Evolutionary conservation across 2,888 invertebrate genomes (phyloP).

Genomic region (Lasioglossum oenotherae): DNA sequence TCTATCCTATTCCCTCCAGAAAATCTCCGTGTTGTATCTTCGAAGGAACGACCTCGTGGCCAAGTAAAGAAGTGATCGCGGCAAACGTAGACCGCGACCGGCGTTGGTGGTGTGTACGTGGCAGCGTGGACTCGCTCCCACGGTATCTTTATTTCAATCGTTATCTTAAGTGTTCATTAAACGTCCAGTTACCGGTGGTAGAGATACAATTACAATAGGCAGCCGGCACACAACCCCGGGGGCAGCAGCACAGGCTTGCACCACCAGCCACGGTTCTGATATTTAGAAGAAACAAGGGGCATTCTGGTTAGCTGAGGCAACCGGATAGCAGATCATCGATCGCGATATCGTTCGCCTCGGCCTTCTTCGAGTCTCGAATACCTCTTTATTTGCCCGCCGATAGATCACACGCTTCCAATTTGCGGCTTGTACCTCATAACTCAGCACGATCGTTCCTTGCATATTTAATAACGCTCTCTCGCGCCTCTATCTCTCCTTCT

Average conservation of each 20-base stretch:
- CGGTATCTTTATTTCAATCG: conserved; percentile 62
- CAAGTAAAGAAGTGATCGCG: conserved; percentile 46
- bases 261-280: conserved; percentile 39
- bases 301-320: conserved; percentile 56
- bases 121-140: conserved; percentile 40
- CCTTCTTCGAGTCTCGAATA: conserved; percentile 53
- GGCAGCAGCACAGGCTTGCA: conserved; percentile 46
- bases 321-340: conserved; percentile 65
- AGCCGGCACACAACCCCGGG: conserved; percentile 36
- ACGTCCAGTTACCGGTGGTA: conserved; percentile 51
- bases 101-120: conserved; percentile 7
- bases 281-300: conserved; percentile 44
- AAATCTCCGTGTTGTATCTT: conserved; percentile 56
- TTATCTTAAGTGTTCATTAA: conserved; percentile 62
- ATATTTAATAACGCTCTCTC: conserved; percentile 55
- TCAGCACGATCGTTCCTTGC: conserved; percentile 52
- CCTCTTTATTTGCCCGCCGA: conserved; percentile 64
- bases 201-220: conserved; percentile 52
- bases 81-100: conserved; percentile 28
- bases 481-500: not conserved
- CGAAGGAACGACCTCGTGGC: conserved; percentile 23
- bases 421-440: conserved; percentile 57
- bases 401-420: conserved; percentile 64
- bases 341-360: conserved; percentile 57
- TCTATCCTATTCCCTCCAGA: conserved; percentile 30